These are phyloP conservation scores for Tamandua tetradactyla DNA, from an alignment of 2,797 vertebrate species.

Conservation along the genomic window DNA sequence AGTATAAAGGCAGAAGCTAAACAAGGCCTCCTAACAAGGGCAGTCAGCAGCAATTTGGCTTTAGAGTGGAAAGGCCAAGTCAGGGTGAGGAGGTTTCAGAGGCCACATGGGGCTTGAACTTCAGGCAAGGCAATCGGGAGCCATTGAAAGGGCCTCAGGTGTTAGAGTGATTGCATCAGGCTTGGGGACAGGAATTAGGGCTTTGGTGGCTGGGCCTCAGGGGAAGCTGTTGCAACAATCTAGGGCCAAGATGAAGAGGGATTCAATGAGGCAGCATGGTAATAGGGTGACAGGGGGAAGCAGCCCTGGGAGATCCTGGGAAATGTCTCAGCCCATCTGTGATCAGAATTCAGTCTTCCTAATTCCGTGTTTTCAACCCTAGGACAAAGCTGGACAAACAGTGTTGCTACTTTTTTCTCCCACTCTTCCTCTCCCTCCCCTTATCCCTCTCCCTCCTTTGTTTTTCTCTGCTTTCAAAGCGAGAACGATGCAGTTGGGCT, in stretches of 20 bases:
- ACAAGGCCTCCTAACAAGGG: background rate
- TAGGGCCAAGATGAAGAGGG: fast-evolving
- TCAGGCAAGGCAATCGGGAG: background rate
- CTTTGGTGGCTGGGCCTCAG: background rate
- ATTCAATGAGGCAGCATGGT: too few species aligned
- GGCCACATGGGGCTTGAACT: fast-evolving
- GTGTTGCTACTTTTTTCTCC: background rate
- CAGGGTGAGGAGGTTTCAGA: background rate
- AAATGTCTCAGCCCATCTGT: too few species aligned
- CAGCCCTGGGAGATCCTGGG: too few species aligned
- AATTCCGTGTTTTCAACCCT: too few species aligned
- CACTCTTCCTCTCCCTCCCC: too few species aligned
- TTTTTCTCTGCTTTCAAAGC: background rate
- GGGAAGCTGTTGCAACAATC: background rate
- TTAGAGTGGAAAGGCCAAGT: background rate
- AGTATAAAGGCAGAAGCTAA: background rate
- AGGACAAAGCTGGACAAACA: too few species aligned
- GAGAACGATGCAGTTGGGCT: fast-evolving
- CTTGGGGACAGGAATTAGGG: background rate
- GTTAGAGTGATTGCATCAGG: fast-evolving
- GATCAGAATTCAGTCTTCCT: too few species aligned
- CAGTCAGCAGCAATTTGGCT: background rate
- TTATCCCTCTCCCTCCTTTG: background rate
- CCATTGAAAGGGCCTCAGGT: fast-evolving
- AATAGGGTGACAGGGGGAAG: too few species aligned